Percentiles rank a stretch among this genome's conserved stretches.
Conservation (phyloP, 2,113 vertebrate genomes). For the Myxocyprinus asiaticus region DNA sequence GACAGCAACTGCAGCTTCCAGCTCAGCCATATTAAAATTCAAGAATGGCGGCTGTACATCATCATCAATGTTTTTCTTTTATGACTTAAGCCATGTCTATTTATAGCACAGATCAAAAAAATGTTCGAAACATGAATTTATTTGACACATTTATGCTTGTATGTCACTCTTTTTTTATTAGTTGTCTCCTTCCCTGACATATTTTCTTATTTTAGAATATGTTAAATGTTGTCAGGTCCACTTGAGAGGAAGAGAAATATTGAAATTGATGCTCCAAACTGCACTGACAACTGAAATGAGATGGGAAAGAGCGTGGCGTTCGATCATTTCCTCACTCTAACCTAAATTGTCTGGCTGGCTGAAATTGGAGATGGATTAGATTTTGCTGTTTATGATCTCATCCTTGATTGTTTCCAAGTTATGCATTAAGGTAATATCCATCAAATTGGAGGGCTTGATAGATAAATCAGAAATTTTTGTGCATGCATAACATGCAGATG, state of each 20-base stretch:
- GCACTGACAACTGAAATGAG: slow-evolving; percentile 37
- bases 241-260: slow-evolving; percentile 22
- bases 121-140: neutral
- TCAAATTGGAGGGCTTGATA: neutral
- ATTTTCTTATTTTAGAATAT: slow-evolving; percentile 13
- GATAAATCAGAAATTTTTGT: slow-evolving; percentile 13
- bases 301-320: slow-evolving; percentile 28
- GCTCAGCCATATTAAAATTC: neutral
- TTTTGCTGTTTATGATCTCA: slow-evolving; percentile 26
- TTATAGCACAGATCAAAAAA: slow-evolving; percentile 2
- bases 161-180: neutral
- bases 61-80: neutral
- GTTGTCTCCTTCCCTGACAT: slow-evolving; percentile 14
- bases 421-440: slow-evolving; percentile 22
- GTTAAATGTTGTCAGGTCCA: slow-evolving; percentile 20
- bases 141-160: neutral
- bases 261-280: slow-evolving; percentile 21
- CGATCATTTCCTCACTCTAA: slow-evolving; percentile 28
- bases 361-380: slow-evolving; percentile 35
- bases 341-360: slow-evolving; percentile 35
- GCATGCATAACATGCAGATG: neutral
- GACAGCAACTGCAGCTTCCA: too few relatives aligned
- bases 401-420: slow-evolving; percentile 37
- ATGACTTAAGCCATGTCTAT: neutral
- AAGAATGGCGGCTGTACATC: neutral